A percentile compares a stretch with the other conserved stretches of the same genome.
These are phyloP conservation scores for Tortrix viridana DNA, from an alignment of 2,888 invertebrate genomes.

Conservation along the genomic window DNA sequence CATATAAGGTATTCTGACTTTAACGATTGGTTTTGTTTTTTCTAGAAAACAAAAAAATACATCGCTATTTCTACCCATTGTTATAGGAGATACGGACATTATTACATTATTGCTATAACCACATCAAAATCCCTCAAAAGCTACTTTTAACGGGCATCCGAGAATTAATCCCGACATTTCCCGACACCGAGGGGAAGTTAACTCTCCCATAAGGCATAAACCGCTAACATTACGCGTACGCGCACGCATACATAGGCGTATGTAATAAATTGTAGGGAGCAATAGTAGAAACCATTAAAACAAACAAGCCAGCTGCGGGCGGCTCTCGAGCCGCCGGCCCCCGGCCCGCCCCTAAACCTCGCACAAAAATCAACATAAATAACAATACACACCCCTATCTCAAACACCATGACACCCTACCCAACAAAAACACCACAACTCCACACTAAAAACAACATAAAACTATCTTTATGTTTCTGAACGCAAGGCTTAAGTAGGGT, in stretches of 20 bases:
- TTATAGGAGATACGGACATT: constrained; percentile 11
- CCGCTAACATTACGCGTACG: constrained; percentile 48
- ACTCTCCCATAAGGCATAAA: constrained; percentile 74
- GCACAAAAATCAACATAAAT: constrained; percentile 83
- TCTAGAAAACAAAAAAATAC: too few relatives aligned
- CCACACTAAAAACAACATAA: constrained; percentile 43
- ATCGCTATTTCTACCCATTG: too few relatives aligned
- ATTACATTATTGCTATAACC: constrained; percentile 11
- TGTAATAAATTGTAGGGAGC: constrained; percentile 61
- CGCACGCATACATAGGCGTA: constrained; percentile 55
- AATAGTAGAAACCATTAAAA: constrained; percentile 76
- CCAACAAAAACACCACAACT: constrained; percentile 47
- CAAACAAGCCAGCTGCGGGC: constrained; percentile 76
- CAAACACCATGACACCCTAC: constrained; percentile 67
- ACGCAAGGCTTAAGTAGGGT: constrained; percentile 45
- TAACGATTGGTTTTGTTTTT: too few relatives aligned
- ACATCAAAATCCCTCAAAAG: constrained; percentile 26
- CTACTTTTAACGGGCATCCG: constrained; percentile 27
- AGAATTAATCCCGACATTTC: constrained; percentile 48
- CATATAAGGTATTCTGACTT: too few relatives aligned
- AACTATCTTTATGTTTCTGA: constrained; percentile 35
- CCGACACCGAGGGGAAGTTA: constrained; percentile 50
- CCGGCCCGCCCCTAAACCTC: constrained; percentile 73
- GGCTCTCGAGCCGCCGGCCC: constrained; percentile 77
- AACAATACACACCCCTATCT: constrained; percentile 84